These are phyloP conservation scores for Heliconius melpomene DNA, from an alignment of 1,140 invertebrate genomes.

Conservation along the genomic window DNA sequence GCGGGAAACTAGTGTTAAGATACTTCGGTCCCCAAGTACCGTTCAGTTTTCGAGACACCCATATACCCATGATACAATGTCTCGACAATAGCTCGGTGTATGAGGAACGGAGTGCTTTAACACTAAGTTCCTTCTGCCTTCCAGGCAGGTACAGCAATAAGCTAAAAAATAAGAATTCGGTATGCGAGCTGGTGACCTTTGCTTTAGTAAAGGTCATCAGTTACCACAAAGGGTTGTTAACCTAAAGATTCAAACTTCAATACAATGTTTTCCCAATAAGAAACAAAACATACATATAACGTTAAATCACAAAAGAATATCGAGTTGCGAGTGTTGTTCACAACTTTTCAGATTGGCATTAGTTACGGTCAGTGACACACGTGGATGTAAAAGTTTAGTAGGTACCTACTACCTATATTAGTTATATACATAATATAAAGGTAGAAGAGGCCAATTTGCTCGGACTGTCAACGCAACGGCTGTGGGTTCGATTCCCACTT, in stretches of 20 bases:
- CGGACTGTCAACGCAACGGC: too few relatives aligned
- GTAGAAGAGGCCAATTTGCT: too few relatives aligned
- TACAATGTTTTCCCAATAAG: neutral
- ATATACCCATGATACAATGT: too few relatives aligned
- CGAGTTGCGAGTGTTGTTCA: neutral
- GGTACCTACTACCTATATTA: neutral
- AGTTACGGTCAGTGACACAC: neutral
- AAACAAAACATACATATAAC: neutral
- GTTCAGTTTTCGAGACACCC: too few relatives aligned
- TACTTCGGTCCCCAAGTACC: too few relatives aligned
- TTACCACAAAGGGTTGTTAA: neutral
- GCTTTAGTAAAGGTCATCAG: too few relatives aligned
- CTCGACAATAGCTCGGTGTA: too few relatives aligned
- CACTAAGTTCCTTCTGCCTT: too few relatives aligned
- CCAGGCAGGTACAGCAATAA: too few relatives aligned
- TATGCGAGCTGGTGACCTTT: neutral
- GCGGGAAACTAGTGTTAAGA: too few relatives aligned
- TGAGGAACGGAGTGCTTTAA: too few relatives aligned
- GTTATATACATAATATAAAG: neutral
- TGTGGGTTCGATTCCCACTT: neutral
- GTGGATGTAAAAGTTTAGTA: neutral
- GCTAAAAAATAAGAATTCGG: too few relatives aligned
- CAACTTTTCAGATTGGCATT: slow-evolving; percentile 3
- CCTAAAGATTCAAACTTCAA: neutral
- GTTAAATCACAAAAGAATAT: slow-evolving; percentile 11